phyloP scores from a whole-genome alignment of 2,113 vertebrate genomes.

The Dolichallabes microphthalmus region DNA sequence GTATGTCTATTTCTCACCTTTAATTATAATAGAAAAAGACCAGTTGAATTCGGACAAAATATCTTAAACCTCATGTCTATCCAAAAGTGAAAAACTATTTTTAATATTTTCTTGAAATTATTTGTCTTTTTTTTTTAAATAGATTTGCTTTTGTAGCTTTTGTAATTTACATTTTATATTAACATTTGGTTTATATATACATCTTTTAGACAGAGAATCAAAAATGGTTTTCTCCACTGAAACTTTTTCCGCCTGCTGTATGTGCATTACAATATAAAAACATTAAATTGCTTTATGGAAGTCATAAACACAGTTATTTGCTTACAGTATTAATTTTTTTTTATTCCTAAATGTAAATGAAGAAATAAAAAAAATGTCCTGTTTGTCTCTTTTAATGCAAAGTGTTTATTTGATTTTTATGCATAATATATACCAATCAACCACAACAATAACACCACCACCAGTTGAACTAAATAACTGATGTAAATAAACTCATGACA shows the following conservation, averaged over 20 bases:
- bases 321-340: neutral
- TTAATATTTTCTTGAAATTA: neutral
- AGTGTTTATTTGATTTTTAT: neutral
- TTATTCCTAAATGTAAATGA: neutral
- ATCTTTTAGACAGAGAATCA: neutral
- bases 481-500: too few species aligned
- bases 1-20: neutral
- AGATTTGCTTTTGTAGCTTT: neutral
- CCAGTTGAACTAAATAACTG: too few species aligned
- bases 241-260: neutral
- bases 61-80: neutral
- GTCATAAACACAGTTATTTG: constrained; percentile 7
- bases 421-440: neutral
- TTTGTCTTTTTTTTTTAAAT: neutral
- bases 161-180: neutral
- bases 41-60: neutral
- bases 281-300: neutral
- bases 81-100: neutral
- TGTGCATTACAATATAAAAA: neutral
- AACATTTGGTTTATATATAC: neutral
- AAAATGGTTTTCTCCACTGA: neutral
- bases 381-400: neutral
- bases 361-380: neutral
- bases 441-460: too few species aligned
- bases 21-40: neutral